Base-by-base conservation (phyloP, 2,797 vertebrate species). In the Sebastes oblongus region DNA sequence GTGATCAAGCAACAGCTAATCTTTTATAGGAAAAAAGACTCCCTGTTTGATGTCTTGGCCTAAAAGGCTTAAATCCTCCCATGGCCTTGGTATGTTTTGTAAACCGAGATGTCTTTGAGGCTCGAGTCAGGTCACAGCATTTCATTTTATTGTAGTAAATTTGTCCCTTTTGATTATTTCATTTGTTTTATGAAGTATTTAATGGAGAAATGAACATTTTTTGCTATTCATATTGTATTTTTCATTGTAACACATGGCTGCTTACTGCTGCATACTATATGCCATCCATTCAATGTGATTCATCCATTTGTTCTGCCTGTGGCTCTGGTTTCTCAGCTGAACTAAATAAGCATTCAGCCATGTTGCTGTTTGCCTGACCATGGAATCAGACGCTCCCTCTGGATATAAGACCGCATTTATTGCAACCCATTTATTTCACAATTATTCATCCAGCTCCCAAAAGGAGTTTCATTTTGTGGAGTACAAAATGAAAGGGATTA, bases 291-390 rank as follows among this genome's bases (percentile, higher is more conserved):
- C 50, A 70, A 8, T 64, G 52, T 83, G 84, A 87, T 78, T 90
- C 86, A 83, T 73, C 20, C 22, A 16, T 56, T 77, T 76, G 66
- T 72, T 80, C 68, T 75, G 75, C 78, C 62, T 24, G 66, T 88
- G 79, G 78, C 65, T 36, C 62, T 52, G 46, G 4, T 71, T 79
- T 83, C 66, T 77, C 72, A 22, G 14, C 67, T 94, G 92, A 94
- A 94, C 94, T 94, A 94, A 92, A 95, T 93, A 90, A 91, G 92
- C 94, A 93, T 88, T 94, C 87, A 95, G 87, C 94, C 94, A 93
- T 94, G 89, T 92, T 93, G 91, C 86, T 85, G 88, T 88, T 94
- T 90, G 91, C 88, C 91, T 93, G 89, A 91, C 75, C 81, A 74
- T 82, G 81, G 88, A 88, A 86, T 81, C 86, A 81, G 71, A 81